Evolutionary conservation across 1,140 invertebrate species (phyloP), one percentile per base, ranked within the genome.

Genomic region (Nasonia longicornis): DNA sequence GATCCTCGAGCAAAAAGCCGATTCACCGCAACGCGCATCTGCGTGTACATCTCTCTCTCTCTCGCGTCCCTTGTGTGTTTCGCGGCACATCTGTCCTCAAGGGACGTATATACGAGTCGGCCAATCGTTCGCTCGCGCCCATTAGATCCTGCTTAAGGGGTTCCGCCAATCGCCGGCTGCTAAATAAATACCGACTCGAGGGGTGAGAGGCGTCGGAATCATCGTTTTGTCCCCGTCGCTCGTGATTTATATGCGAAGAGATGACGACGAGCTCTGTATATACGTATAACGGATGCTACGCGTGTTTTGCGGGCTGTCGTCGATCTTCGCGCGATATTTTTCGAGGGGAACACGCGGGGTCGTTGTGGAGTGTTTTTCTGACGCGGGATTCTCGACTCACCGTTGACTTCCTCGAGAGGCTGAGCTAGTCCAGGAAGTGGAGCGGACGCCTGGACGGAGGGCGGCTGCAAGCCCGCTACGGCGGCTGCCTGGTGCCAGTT

Each of bases 131-230:
- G 67, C 38, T 48, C 26, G 69, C 35, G 52, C 29, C 78, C 31
- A 91, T 91, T 91, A 91, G 89, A 91, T 90, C 88, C 89, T 91
- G 89, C 87, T 91, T 91, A 91, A 89, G 82, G 69, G 16, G 70
- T 63, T 75, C 66, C 87, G 86, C 89, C 90, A 91, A 91, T 91
- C 89, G 89, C 87, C 90, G 88, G 88, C 88, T 90, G 88, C 87
- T 91, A 89, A 90, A 90, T 90, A 90, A 91, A 91, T 90, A 91
- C 16, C 52, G 52, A 7, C 7, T 83, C 81, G 82, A 85, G 81
- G 79, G 35, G 76, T 64, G 76, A 80, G 73, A 74, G 74, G 14
- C 29, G 7, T 63, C 20, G 52, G 38, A 77, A 77, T 77, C 38
- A 77, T 77, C 64, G 64, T 77, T 77, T 77, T 77, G 42, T 77